These are phyloP conservation scores for Drosophila pseudotakahashii DNA, from an alignment of 2,888 invertebrate species.

Conservation along the genomic window DNA sequence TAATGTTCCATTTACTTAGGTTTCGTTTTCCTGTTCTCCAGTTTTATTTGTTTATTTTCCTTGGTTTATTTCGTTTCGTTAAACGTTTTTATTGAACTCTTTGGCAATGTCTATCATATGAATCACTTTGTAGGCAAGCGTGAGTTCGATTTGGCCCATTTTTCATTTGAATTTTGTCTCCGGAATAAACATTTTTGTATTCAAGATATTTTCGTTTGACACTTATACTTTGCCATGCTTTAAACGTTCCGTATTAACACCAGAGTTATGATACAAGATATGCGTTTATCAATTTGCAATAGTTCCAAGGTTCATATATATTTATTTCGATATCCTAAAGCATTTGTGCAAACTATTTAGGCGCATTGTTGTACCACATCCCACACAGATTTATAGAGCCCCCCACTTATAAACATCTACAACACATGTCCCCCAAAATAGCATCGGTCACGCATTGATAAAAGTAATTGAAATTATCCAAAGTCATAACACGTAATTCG, in stretches of 20 bases:
- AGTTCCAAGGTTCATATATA: constrained; percentile 61
- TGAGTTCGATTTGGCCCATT: constrained; percentile 32
- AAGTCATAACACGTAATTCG: constrained; percentile 32
- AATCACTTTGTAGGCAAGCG: constrained; percentile 38
- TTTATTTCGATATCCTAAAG: constrained; percentile 52
- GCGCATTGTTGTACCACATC: constrained; percentile 68
- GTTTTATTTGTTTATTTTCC: constrained; percentile 37
- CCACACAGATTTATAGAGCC: constrained; percentile 35
- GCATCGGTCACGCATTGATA: constrained; percentile 80
- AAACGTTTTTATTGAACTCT: constrained; percentile 43
- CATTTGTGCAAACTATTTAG: constrained; percentile 62
- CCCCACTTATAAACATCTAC: constrained; percentile 34
- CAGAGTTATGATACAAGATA: constrained; percentile 56
- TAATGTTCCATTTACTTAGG: constrained; percentile 48
- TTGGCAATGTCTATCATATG: constrained; percentile 37
- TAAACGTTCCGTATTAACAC: constrained; percentile 67
- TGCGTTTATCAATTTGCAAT: constrained; percentile 64
- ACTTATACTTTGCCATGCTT: constrained; percentile 69
- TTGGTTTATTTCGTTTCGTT: constrained; percentile 48
- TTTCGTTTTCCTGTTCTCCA: constrained; percentile 22
- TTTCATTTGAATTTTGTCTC: constrained; percentile 29
- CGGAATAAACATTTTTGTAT: constrained; percentile 29
- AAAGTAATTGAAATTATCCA: constrained; percentile 52
- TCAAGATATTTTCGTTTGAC: constrained; percentile 49
- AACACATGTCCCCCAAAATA: constrained; percentile 46